Evolutionary conservation across 2,113 vertebrate species (phyloP).

Genomic region (Ameiurus melas): DNA sequence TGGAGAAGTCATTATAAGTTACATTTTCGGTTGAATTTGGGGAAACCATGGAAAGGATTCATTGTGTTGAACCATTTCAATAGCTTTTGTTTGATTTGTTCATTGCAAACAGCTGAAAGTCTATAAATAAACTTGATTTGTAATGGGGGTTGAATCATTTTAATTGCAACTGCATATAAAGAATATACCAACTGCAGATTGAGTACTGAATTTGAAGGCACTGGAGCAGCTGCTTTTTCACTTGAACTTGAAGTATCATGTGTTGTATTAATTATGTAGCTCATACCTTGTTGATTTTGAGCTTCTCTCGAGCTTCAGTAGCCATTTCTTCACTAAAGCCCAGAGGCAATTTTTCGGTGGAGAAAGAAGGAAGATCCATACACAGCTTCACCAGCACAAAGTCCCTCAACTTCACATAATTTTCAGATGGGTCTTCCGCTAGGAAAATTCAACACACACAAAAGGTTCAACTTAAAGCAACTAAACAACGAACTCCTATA

Average conservation of each 20-base stretch:
- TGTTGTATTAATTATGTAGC: neutral
- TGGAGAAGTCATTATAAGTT: no score
- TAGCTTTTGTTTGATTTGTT: no score
- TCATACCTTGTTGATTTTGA: conserved; percentile 97
- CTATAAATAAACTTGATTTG: no score
- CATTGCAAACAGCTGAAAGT: no score
- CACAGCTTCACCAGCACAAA: conserved; percentile 94
- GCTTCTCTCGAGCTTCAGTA: conserved; percentile 85
- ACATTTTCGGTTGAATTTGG: no score
- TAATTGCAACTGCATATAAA: neutral
- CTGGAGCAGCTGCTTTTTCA: neutral
- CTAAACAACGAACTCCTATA: neutral
- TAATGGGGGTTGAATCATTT: no score
- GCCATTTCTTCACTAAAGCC: conserved; percentile 93
- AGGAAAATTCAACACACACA: conserved; percentile 19
- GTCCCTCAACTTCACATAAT: conserved; percentile 93
- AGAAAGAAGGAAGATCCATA: conserved; percentile 85
- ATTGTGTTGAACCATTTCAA: no score
- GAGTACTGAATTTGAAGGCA: neutral
- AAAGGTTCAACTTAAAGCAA: neutral
- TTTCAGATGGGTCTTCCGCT: conserved; percentile 98
- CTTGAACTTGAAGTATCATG: neutral
- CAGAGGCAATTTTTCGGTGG: conserved; percentile 82
- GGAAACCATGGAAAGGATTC: no score
- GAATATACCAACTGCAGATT: neutral